Base-by-base conservation (phyloP, 2,888 invertebrate genomes). In the Crioceris asparagi region DNA sequence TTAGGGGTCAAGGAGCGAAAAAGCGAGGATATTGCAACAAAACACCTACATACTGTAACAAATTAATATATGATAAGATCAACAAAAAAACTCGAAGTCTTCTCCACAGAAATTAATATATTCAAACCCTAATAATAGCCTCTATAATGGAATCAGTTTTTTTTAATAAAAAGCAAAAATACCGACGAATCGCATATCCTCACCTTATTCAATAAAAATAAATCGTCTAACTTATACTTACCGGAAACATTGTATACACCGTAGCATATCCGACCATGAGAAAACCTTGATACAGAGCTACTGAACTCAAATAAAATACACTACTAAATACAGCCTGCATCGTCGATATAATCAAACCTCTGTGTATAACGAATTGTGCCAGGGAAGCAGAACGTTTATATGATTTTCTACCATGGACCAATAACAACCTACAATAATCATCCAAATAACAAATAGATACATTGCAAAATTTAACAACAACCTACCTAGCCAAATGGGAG, bases 241-340 rank as follows among this genome's bases (percentile, higher is more conserved):
- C 98, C 0, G 98, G 98, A 53, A 96, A 84, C 90, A 94, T 94
- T 3, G 98, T 99, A 67, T 93, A 99, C 29, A 98, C 70, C 1
- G 98, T 98, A 15, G 94, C 94, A 62, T 97, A 98, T 68, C 96
- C 97, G 34, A 99, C 94, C 90, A 97, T 93, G 32, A 99, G 75
- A 56, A 97, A 87, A n/a, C 97, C 97, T 64, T 96, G 98, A 67
- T 98, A 99, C 15, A 99, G 74, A 5, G 94, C 86, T 25, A 99
- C 92, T 1, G 96, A 94, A 14, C 96, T 93, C 62, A 98, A 83
- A 70, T 97, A 98, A 70, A 99, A 99, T 21, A 98, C 94, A 17
- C 96, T 93, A 2, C 94, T 96, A 68, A 99, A 99, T 26, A 99
- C 88, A 2, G 97, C 98, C 71, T 80, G 81, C 86, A 99, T 93